These are phyloP conservation scores for Helogale parvula DNA, from an alignment of 2,113 vertebrate species.

Conservation along the genomic window DNA sequence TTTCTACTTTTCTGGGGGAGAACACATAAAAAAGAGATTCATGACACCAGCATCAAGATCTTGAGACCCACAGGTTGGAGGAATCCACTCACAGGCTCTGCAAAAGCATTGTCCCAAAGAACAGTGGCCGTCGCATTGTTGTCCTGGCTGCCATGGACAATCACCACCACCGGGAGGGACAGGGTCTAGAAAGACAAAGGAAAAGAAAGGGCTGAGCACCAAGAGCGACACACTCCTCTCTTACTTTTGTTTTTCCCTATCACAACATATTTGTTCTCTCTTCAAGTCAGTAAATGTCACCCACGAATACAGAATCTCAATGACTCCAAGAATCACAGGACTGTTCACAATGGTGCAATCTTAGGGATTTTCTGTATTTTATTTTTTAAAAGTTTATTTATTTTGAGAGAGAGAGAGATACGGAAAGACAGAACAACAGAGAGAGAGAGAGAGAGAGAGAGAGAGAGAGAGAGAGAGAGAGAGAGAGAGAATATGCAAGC, in stretches of 20 bases:
- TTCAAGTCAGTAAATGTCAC: not conserved
- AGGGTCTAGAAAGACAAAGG: constrained; percentile 88
- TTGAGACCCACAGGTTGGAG: accelerated
- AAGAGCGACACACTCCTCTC: not conserved
- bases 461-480: too few species aligned
- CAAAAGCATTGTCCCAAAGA: constrained; percentile 98
- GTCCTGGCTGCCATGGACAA: constrained; percentile 98
- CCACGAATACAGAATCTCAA: not conserved
- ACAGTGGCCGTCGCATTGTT: constrained; percentile 98
- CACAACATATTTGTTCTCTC: not conserved
- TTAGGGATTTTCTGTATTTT: not conserved
- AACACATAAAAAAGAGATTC: not conserved
- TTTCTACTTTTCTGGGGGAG: not conserved
- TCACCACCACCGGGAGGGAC: constrained; percentile 97
- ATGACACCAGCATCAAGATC: not conserved
- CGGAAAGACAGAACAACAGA: too few species aligned
- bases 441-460: too few species aligned
- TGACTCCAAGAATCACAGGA: not conserved
- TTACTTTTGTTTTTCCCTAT: too few species aligned
- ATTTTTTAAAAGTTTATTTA: too few species aligned
- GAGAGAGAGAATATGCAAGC: too few species aligned
- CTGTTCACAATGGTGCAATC: not conserved
- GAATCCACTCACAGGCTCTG: constrained; percentile 92
- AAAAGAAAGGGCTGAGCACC: not conserved
- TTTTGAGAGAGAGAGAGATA: too few species aligned